Percentiles rank a stretch among this genome's conserved stretches.
These are phyloP conservation scores for Chrysodeixis includens DNA, from an alignment of 2,888 invertebrate species.

Conservation along the genomic window DNA sequence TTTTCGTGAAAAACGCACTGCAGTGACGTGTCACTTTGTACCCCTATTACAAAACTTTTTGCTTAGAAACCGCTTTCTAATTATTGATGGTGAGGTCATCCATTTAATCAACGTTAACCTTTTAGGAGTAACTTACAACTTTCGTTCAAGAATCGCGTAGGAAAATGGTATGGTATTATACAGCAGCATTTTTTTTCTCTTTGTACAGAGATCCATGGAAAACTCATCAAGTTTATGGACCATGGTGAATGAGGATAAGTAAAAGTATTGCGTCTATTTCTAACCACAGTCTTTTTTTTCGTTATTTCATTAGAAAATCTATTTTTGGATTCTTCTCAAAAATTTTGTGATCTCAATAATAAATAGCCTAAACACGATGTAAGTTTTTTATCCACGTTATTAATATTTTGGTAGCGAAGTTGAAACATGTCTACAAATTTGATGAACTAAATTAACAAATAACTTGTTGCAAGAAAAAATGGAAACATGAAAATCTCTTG, in stretches of 20 bases:
- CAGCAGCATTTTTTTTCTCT: neutral
- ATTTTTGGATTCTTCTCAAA: too few species aligned
- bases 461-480: too few species aligned
- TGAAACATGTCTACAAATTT: too few species aligned
- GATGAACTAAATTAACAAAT: too few species aligned
- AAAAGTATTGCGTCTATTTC: too few species aligned
- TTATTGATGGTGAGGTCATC: neutral
- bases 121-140: neutral
- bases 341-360: too few species aligned
- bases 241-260: neutral
- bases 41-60: neutral
- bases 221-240: neutral
- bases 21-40: neutral
- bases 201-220: neutral
- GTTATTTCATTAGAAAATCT: too few species aligned
- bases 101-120: neutral
- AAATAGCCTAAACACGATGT: too few species aligned
- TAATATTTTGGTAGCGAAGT: too few species aligned
- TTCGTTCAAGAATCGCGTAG: constrained; percentile 2
- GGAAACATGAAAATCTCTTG: too few species aligned
- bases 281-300: too few species aligned
- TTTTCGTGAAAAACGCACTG: constrained; percentile 2
- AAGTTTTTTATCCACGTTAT: too few species aligned
- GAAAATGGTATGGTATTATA: neutral
- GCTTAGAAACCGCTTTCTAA: neutral